Base-by-base conservation (phyloP, 2,888 invertebrate species). In the Ectemnius cavifrons region DNA sequence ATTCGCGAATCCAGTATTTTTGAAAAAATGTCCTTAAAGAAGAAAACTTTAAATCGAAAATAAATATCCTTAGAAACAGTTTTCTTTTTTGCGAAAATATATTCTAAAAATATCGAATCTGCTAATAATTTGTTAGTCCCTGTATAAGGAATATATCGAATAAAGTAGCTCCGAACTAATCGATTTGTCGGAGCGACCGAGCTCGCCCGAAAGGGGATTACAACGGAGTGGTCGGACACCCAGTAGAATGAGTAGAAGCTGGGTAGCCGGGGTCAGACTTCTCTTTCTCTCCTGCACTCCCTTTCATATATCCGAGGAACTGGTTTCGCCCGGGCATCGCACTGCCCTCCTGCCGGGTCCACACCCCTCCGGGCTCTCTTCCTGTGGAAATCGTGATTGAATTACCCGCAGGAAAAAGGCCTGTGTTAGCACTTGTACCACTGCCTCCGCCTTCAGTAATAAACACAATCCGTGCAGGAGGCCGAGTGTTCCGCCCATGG, bases 281-380 rank as follows among this genome's bases (percentile, higher is more conserved):
- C 73, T 78, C 71, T 74, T 71, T 73, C 70, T 20, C 52, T 71
- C 71, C 63, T 75, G 66, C 77, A 37, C 37, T 73, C 70, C 20
- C 52, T 71, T 69, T 64, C 76, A 66, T 78, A 77, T 75, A 82
- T 78, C 83, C 80, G 70, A 70, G 77, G 83, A 82, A 82, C 82
- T 82, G 82, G 82, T 82, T 82, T 83, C 78, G 56, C 73, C 67
- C 37, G 37, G 73, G 82, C 82, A 80, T 83, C 77, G 75, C 75
- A 71, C 78, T 78, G 80, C 80, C 73, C 64, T 61, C 64, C 67
- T 37, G 37, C 47, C 79, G n/a, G 14, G n/a, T 52, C 67, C 61
- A 56, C 66, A 52, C 49, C 59, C 6, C 20, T 13, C 18, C 18
- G 28, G 57, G 20, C 37, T 37, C 20, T 72, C 62, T 63, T 68